A percentile compares a stretch with the other conserved stretches of the same genome.
Evolutionary conservation across 2,888 invertebrate genomes (phyloP).

Genomic region (Schrankia costaestrigalis): DNA sequence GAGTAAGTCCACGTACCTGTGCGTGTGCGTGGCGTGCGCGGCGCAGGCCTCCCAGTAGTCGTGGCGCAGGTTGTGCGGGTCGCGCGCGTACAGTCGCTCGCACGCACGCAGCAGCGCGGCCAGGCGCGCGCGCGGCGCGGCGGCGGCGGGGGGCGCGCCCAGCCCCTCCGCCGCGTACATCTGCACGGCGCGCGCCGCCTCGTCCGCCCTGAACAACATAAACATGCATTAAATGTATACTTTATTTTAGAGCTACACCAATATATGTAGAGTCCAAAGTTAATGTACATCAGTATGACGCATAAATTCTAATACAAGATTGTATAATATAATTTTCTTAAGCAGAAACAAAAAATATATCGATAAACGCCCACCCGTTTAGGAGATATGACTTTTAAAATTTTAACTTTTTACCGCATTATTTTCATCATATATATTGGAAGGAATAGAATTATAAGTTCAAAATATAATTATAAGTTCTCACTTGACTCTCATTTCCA

Average conservation of each 20-base stretch:
- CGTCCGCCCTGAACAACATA: slow-evolving; percentile 92
- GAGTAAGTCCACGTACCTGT: slow-evolving; percentile 33
- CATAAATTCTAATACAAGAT: too few relatives aligned
- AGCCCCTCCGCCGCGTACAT: slow-evolving; percentile 88
- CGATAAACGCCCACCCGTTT: too few relatives aligned
- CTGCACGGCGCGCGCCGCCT: slow-evolving; percentile 89
- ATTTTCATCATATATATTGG: too few relatives aligned
- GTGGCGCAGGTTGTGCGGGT: slow-evolving; percentile 86
- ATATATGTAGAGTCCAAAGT: too few relatives aligned
- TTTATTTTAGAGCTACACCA: too few relatives aligned
- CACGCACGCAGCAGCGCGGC: slow-evolving; percentile 91
- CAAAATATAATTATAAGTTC: slow-evolving; percentile 24
- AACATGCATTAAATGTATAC: too few relatives aligned
- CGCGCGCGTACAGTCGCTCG: slow-evolving; percentile 87
- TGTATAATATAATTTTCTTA: too few relatives aligned
- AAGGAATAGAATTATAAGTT: neutral
- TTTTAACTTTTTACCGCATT: too few relatives aligned
- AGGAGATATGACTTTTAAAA: too few relatives aligned
- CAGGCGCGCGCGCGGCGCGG: slow-evolving; percentile 84
- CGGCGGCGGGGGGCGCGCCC: slow-evolving; percentile 82
- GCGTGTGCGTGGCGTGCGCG: slow-evolving; percentile 38
- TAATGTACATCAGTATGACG: too few relatives aligned
- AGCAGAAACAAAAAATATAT: too few relatives aligned
- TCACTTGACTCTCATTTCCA: slow-evolving; percentile 78
- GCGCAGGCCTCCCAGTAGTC: slow-evolving; percentile 90